Conservation (phyloP, 2,113 vertebrate species). For the Marmota monax region DNA sequence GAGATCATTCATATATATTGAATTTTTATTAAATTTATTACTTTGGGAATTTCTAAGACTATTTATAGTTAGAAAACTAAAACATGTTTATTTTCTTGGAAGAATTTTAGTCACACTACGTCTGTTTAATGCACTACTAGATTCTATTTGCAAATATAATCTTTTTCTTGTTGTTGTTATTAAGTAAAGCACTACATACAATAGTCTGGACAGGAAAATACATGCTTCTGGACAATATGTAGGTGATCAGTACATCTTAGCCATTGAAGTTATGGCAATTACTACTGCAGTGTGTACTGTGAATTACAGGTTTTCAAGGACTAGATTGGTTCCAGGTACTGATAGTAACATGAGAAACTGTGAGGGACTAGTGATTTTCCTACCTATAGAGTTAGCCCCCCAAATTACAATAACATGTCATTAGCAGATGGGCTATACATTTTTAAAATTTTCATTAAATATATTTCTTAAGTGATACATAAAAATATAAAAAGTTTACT, state of each 20-base stretch:
- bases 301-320: constrained; percentile 25
- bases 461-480: neutral
- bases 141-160: constrained; percentile 41
- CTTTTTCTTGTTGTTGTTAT: neutral
- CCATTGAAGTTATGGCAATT: neutral
- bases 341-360: constrained; percentile 5
- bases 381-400: neutral
- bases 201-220: neutral
- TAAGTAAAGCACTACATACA: neutral
- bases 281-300: neutral
- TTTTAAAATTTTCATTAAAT: neutral
- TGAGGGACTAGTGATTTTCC: constrained; percentile 30
- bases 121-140: neutral
- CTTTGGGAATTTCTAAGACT: neutral
- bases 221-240: neutral
- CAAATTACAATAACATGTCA: constrained; percentile 33
- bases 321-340: neutral
- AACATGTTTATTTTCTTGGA: neutral
- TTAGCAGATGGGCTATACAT: neutral
- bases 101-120: constrained; percentile 28
- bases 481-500: neutral
- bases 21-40: neutral
- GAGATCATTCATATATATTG: neutral
- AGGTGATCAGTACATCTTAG: neutral
- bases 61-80: neutral